Base-by-base conservation (phyloP, 2,797 vertebrate species). In the Linurgus olivaceus region DNA sequence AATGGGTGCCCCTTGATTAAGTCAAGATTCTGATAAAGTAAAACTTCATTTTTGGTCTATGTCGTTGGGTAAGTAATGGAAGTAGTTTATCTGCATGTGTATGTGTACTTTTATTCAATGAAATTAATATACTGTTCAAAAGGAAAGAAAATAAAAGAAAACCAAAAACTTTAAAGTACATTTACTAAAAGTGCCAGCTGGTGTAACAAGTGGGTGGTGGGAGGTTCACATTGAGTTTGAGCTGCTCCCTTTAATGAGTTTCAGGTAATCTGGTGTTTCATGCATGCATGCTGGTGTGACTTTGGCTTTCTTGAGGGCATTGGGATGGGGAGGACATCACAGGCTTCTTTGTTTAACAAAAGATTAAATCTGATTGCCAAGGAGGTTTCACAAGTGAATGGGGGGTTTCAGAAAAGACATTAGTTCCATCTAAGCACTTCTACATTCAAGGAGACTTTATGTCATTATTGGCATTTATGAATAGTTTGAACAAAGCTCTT, bases 401-500 rank as follows among this genome's bases (percentile, higher is more conserved):
- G 7, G 50, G n/a, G 18, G 59, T 81, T 83, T 93, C 51, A 71
- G 23, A 58, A 72, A 88, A 88, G 62, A 42, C 4, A 33, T 65
- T 78, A 80, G 18, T 42, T 74, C 45, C n/a, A 61, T 42, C 17
- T 63, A 77, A 76, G 57, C 76, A 61, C 10, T 63, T 77, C 14
- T n/a, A 26, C 16, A 33, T 75, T 92, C 70, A 86, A 84, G 62
- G 62, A 88, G 42, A 72, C 3, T 75, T 20, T 87, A 28, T 65
- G 77, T 54, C 58, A 81, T 78, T 92, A 67, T 35, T 72, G 76
- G 28, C 73, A 84, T 94, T 90, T 94, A 75, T 72, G 31, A 90
- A 54, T 20, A 72, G 10, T 47, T 95, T 68, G 73, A 81, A 78
- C 44, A 72, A 88, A 88, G 24, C 19, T 72, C 61, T 88, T 71